Evolutionary conservation across 2,888 invertebrate species (phyloP), one percentile per base, ranked within the genome.

Genomic region (Perithous albicinctus): DNA sequence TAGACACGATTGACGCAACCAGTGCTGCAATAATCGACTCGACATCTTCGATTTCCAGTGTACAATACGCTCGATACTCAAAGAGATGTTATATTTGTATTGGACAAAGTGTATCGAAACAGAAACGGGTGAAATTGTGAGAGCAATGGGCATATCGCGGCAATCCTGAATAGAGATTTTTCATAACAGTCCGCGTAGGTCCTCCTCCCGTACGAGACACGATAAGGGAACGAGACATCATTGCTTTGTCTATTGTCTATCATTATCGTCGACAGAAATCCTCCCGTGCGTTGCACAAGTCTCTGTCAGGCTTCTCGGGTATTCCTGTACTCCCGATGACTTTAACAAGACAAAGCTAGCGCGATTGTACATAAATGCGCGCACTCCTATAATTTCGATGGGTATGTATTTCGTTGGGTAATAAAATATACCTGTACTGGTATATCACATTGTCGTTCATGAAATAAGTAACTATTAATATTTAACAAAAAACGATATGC

Each of bases 231-330:
- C 54, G 75, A 80, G 75, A 80, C 80, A 64, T 70, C 75, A 61
- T 64, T 76, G 75, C 54, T 56, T 54, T 70, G 70, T 64, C 75
- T 29, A 80, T 80, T 76, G 80, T 80, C 80, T 70, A 64, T 80
- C 70, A 75, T 70, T 80, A 79, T 79, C 79, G 41, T 10, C 15
- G 51, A 5, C 23, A 26, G n/a, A 54, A 70, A 43, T 54, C 35
- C 20, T 35, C 12, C 12, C 3, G 12, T n/a, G 10, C 41, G 61
- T 1, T 8, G 48, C 48, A 6, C 48, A 48, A 48, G 48, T 20
- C 26, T 43, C 43, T 64, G 41, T 64, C 43, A 8, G 43, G 7
- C n/a, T 64, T 29, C 64, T 15, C 46, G 20, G 1, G 48, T 0
- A 18, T 48, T 20, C n/a, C 46, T 46, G 46, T 7, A 6, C 46